Conservation (phyloP, 2,797 vertebrate species). For the Chaetodon trifasciatus region DNA sequence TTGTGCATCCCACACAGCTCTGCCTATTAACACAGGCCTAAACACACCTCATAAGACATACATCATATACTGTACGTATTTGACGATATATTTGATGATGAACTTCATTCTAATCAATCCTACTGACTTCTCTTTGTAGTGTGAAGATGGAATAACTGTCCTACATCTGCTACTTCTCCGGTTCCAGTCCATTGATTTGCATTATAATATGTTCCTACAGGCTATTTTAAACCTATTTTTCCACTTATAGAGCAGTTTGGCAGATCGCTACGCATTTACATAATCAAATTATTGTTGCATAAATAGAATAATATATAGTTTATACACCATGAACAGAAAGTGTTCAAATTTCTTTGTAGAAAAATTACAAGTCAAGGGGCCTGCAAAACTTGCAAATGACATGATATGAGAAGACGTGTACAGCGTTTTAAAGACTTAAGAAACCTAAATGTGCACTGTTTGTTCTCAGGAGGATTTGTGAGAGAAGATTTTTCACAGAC, state of each 20-base stretch:
- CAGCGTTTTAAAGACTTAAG: constrained; percentile 68
- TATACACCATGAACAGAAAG: constrained; percentile 10
- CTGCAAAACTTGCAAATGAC: constrained; percentile 57
- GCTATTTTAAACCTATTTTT: constrained; percentile 48
- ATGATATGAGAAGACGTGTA: constrained; percentile 67
- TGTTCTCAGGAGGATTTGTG: constrained; percentile 77
- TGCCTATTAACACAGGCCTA: constrained; percentile 27
- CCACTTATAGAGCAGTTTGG: constrained; percentile 42
- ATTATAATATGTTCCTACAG: constrained; percentile 53
- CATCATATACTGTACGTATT: not conserved
- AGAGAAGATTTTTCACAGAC: constrained; percentile 81
- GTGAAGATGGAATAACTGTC: not conserved
- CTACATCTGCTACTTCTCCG: constrained; percentile 35
- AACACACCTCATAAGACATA: constrained; percentile 19
- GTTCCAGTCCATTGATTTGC: constrained; percentile 58
- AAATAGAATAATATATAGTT: constrained; percentile 35
- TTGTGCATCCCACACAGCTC: constrained; percentile 28
- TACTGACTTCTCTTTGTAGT: not conserved
- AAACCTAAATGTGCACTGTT: constrained; percentile 77
- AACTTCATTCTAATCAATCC: constrained; percentile 25
- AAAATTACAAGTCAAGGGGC: constrained; percentile 34
- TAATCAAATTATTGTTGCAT: constrained; percentile 55
- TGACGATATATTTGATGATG: constrained; percentile 11
- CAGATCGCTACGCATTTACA: constrained; percentile 47
- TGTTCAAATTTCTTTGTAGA: constrained; percentile 25